Evolutionary conservation across 2,113 vertebrate genomes (phyloP).

Genomic region (Zeus faber): DNA sequence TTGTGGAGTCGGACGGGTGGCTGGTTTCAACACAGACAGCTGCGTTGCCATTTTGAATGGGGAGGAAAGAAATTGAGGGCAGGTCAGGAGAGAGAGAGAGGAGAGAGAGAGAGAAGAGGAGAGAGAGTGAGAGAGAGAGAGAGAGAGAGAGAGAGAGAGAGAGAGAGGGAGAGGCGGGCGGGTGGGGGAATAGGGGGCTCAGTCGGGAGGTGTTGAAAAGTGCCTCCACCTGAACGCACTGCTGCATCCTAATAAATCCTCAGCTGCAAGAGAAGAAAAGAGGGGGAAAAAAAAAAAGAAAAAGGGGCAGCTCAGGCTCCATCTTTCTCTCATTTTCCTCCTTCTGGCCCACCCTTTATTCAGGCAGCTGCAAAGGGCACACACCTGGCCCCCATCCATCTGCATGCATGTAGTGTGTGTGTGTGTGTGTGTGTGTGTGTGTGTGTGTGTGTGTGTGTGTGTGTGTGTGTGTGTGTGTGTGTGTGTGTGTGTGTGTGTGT

Average conservation of each 20-base stretch:
- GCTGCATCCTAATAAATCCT: constrained; percentile 71
- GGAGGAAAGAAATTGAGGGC: constrained; percentile 9
- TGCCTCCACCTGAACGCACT: constrained; percentile 66
- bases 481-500: background rate
- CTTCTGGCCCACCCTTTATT: constrained; percentile 38
- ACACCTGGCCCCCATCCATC: constrained; percentile 50
- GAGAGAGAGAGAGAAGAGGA: background rate
- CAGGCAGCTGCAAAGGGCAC: constrained; percentile 61
- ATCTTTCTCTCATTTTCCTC: constrained; percentile 20
- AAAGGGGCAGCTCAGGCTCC: background rate
- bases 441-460: constrained; percentile 6
- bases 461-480: constrained; percentile 13
- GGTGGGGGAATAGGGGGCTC: constrained; percentile 57
- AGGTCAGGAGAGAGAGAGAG: background rate
- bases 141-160: constrained; percentile 18
- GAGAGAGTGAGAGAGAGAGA: background rate
- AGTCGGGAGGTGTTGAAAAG: constrained; percentile 64
- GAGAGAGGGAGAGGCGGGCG: constrained; percentile 22
- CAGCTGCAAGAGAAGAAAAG: constrained; percentile 24
- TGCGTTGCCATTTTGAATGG: constrained; percentile 35
- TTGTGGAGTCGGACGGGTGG: background rate
- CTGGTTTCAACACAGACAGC: constrained; percentile 32
- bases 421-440: too few species aligned
- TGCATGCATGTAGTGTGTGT: constrained; percentile 22
- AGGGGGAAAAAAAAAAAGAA: background rate